Evolutionary conservation across 2,797 vertebrate species (phyloP).

Genomic region (Typhlichthys eigenmanni): DNA sequence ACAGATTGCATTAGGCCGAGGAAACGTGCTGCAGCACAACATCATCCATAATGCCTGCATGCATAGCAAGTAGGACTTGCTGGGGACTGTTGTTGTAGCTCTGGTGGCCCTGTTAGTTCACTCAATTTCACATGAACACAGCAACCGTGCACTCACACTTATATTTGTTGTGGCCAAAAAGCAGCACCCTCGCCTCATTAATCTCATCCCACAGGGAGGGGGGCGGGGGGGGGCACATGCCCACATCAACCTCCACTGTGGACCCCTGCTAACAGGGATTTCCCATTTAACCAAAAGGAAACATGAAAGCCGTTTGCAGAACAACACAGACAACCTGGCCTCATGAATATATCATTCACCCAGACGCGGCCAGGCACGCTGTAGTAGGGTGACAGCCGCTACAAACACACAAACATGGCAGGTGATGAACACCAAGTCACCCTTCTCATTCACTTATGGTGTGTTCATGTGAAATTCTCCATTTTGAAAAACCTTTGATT

Average conservation of each 20-base stretch:
- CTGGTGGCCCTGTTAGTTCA: conserved; percentile 55
- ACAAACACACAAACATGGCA: conserved; percentile 39
- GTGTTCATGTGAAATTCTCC: too few relatives aligned
- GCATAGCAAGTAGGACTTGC: conserved; percentile 18
- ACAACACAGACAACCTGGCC: conserved; percentile 36
- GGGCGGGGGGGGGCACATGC: conserved; percentile 46
- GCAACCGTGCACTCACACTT: conserved; percentile 49
- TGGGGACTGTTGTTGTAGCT: conserved; percentile 43
- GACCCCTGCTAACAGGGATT: conserved; percentile 51
- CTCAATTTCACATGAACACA: conserved; percentile 64
- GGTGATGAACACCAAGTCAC: neutral
- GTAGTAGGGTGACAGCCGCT: conserved; percentile 48
- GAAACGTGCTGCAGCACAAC: too few relatives aligned
- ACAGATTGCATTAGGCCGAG: too few relatives aligned
- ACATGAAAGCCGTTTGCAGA: conserved; percentile 59
- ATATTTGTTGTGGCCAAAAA: conserved; percentile 57
- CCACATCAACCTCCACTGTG: conserved; percentile 33
- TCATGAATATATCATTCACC: conserved; percentile 72
- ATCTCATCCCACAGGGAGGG: conserved; percentile 56
- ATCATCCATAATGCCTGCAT: too few relatives aligned
- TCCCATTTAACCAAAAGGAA: conserved; percentile 53
- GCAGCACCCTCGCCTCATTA: conserved; percentile 35
- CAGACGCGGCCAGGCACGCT: conserved; percentile 60
- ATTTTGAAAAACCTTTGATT: too few relatives aligned
- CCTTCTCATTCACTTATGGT: too few relatives aligned